phyloP scores from a whole-genome alignment of 2,113 vertebrate genomes.

The Pantherophis guttatus region DNA sequence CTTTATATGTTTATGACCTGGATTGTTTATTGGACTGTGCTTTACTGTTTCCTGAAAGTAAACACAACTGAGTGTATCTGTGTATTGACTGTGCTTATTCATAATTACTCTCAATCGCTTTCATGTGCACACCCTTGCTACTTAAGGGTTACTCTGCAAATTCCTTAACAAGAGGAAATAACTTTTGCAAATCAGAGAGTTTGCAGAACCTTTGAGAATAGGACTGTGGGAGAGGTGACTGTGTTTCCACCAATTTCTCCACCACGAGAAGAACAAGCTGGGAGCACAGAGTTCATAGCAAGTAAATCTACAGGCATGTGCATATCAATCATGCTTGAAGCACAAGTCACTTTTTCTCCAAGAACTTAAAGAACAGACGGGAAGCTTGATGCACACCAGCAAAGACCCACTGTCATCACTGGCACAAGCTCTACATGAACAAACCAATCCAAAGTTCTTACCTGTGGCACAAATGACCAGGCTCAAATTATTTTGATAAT shows the following conservation, averaged over 20 bases:
- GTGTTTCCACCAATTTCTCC: background rate
- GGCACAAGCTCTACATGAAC: background rate
- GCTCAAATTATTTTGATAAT: background rate
- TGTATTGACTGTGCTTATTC: too few relatives aligned
- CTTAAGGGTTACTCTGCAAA: too few relatives aligned
- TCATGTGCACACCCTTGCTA: too few relatives aligned
- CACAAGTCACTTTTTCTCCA: background rate
- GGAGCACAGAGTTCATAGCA: background rate
- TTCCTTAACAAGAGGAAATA: background rate
- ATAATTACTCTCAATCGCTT: too few relatives aligned
- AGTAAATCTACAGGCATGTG: background rate
- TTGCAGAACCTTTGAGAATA: background rate
- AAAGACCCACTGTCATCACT: background rate
- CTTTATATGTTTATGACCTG: too few relatives aligned
- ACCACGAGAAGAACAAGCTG: background rate
- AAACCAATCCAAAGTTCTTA: background rate
- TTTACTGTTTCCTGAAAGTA: too few relatives aligned
- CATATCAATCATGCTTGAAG: background rate
- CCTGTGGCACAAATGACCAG: background rate
- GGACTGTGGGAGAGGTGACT: background rate
- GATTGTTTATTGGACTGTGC: too few relatives aligned
- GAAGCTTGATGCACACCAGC: background rate
- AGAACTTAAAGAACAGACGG: background rate
- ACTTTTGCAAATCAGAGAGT: background rate
- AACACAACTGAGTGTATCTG: too few relatives aligned